Conservation (phyloP, 2,113 vertebrate genomes). For the Ophiodon elongatus region DNA sequence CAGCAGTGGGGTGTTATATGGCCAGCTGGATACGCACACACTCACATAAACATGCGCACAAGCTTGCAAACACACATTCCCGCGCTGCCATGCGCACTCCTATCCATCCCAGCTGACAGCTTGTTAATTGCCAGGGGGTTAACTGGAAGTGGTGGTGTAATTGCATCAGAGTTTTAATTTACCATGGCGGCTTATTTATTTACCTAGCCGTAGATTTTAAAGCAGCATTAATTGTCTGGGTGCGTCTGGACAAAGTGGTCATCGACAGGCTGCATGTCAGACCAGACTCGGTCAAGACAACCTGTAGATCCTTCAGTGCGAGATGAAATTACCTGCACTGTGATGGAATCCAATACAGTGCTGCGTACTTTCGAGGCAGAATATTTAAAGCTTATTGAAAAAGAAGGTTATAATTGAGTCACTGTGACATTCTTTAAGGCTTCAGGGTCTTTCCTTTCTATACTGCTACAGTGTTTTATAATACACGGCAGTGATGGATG, state of each 20-base stretch:
- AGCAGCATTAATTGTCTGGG: constrained; percentile 74
- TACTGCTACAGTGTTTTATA: constrained; percentile 47
- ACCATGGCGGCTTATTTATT: constrained; percentile 80
- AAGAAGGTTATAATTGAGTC: constrained; percentile 49
- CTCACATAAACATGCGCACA: constrained; percentile 35
- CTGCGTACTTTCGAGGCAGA: constrained; percentile 9
- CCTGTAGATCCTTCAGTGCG: constrained; percentile 32
- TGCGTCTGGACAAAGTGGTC: constrained; percentile 54
- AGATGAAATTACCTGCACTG: neutral
- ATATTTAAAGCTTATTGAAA: constrained; percentile 42
- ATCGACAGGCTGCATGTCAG: constrained; percentile 55
- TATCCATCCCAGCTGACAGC: constrained; percentile 81
- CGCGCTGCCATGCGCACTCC: constrained; percentile 35
- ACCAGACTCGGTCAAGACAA: constrained; percentile 35
- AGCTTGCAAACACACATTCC: constrained; percentile 40
- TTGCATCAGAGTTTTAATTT: constrained; percentile 85
- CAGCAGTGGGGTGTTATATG: constrained; percentile 77
- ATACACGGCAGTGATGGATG: constrained; percentile 64
- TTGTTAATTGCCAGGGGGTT: constrained; percentile 85
- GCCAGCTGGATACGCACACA: constrained; percentile 63
- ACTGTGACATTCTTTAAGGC: constrained; percentile 33
- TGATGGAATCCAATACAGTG: constrained; percentile 6
- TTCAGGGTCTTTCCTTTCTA: constrained; percentile 50
- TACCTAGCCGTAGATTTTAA: constrained; percentile 73
- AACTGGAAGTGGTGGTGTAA: constrained; percentile 86